Evolutionary conservation across 1,140 invertebrate genomes (phyloP).

Genomic region (Condylostylus longicornis): DNA sequence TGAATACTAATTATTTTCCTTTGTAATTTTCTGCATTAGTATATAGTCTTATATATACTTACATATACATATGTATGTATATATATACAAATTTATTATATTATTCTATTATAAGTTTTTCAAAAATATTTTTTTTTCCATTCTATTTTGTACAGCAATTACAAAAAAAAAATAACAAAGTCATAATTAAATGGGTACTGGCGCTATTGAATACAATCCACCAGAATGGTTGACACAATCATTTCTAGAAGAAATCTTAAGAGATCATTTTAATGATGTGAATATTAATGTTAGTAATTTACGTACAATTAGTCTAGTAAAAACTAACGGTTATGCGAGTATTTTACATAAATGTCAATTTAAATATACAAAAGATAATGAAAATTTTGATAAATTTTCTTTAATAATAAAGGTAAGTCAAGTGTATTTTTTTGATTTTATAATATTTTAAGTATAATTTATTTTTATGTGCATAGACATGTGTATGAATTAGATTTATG

Average conservation of each 20-base stretch:
- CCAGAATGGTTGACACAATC: constrained; percentile 26
- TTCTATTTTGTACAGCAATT: too few species aligned
- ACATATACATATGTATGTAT: too few species aligned
- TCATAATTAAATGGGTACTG: constrained; percentile 29
- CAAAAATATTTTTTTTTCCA: too few species aligned
- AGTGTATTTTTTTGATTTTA: background rate
- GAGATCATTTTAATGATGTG: constrained; percentile 28
- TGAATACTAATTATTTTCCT: too few species aligned
- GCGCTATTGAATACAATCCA: constrained; percentile 23
- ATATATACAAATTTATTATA: too few species aligned
- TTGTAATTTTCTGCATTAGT: too few species aligned
- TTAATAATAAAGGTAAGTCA: constrained; percentile 21
- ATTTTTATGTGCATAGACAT: too few species aligned
- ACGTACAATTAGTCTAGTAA: constrained; percentile 15
- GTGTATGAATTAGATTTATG: too few species aligned
- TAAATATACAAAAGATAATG: constrained; percentile 19
- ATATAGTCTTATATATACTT: too few species aligned
- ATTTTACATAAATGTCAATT: constrained; percentile 27
- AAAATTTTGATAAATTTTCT: constrained; percentile 23
- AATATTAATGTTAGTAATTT: constrained; percentile 18
- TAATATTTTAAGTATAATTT: background rate
- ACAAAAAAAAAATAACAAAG: too few species aligned
- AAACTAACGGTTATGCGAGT: constrained; percentile 21
- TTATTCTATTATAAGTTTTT: too few species aligned
- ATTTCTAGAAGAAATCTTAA: constrained; percentile 28